Evolutionary conservation across 2,113 vertebrate genomes (phyloP), one percentile per base, ranked within the genome.

Genomic region (Anoplopoma fimbria): DNA sequence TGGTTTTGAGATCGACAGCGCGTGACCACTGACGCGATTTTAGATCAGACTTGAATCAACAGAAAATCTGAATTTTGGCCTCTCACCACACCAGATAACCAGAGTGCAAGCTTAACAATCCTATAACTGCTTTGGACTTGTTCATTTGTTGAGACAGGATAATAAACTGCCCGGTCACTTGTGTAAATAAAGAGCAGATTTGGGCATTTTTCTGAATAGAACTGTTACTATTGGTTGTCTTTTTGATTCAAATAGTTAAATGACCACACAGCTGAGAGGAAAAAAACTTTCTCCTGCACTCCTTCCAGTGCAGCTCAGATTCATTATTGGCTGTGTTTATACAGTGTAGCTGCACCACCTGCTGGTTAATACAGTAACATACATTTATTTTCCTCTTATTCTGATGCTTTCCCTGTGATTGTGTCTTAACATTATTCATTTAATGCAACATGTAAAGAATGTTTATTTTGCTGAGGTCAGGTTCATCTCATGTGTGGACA

Each of bases 291-390:
- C 23, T n/a, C 4, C 34, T 45, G 19, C 36, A 57, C 19, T 27
- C 23, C n/a, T n/a, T n/a, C n/a, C n/a, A n/a, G n/a, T n/a, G 58
- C 29, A 25, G 23, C 14, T 27, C 38, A 29, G 27, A n/a, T 17
- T 3, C 1, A 23, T 68, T 9, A 21, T 8, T 2, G 14, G 2
- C n/a, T 33, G 19, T 65, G 6, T 27, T 45, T 67, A 29, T 19
- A 71, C 36, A 69, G 77, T 79, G 19, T 74, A 86, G 67, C 53
- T 67, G 47, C 79, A 8, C 88, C 88, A 94, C 87, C 89, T 94
- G 21, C 63, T 89, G 84, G 79, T 45, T 14, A 5, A 38, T 7
- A 62, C 2, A 34, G 23, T 4, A 12, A 49, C 19, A 68, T 27
- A 23, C 23, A n/a, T 55, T 9, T 57, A 4, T 29, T 33, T 19